Base-by-base conservation (phyloP, 2,113 vertebrate species). In the Aspiorhynchus laticeps region DNA sequence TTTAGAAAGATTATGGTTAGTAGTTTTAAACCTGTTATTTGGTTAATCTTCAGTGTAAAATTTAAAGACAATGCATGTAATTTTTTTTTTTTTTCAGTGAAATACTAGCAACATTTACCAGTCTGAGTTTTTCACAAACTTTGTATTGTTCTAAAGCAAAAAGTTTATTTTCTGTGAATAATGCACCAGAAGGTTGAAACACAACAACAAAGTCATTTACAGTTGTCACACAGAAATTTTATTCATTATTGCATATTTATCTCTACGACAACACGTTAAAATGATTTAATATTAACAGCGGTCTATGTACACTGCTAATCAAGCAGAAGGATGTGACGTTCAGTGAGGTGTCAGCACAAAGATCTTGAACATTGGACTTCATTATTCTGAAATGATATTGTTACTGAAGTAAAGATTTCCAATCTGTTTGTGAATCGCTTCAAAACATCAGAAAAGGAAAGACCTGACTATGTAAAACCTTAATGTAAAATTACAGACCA, bases 281-380 rank as follows among this genome's bases (percentile, higher is more conserved):
- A 48, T 21, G 21, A 59, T 33, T 11, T 48, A 73, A 86, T 83
- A 90, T 86, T n/a, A 85, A 88, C 36, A 87, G 21, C 5, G 51
- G 43, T 71, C 48, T 87, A 90, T 90, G 61, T 87, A 92, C 85
- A 92, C 53, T 86, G 82, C 69, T 80, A 41, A 77, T 87, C n/a
- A 86, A 31, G 79, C 51, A 84, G 41, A 88, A 14, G 38, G 17
- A 79, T n/a, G 28, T 31, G 38, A 21, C 61, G 36, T 26, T 67
- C 24, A 43, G n/a, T n/a, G 74, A 59, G 17, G 61, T 17, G 9
- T 36, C 26, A 51, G 5, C 76, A 31, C 43, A 24, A 41, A 73
- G 36, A 26, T 75, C 38, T 43, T 43, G 5, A 75, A 75, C 11
- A 26, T 7, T 15, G 24, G 10, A 7, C 38, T 26, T 73, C 19